Base-by-base conservation (phyloP, 2,888 invertebrate species). In the Andrena marginata region DNA sequence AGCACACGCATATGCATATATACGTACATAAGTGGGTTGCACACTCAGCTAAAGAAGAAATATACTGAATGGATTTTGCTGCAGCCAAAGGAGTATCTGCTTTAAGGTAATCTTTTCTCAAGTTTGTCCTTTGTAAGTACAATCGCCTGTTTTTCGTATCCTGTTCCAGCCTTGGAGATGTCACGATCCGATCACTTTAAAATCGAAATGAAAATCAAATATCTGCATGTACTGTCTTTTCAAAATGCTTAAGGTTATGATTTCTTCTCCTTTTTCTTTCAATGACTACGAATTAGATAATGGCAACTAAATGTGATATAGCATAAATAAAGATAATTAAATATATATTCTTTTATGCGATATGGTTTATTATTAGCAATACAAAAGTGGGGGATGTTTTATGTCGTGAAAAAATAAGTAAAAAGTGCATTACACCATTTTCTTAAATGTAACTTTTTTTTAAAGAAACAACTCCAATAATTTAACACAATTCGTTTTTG, bases 21-120 rank as follows among this genome's bases (percentile, higher is more conserved):
- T 33, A 33, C 16, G 26, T 49, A 10, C 35, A 20, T 16, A 42
- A 42, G 6, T 23, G 8, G 5, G 20, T 42, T 62, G 62, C 20
- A 54, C 8, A 62, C 13, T 62, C 29, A 23, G 13, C 49, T 10
- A 20, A 49, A 48, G n/a, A 60, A 20, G 60, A 60, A 59, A 16
- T 68, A 64, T 16, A 26, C 10, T 31, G 64, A 49, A 59, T 71
- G 23, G 56, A 33, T 33, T 59, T 59, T 33, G 20, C 23, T 13
- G 16, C 26, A 1, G 7, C 35, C 59, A 59, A 4, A 68, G 48
- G 72, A 60, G 33, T 65, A 77, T 77, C 72, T 64, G 26, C 77
- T 77, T 77, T 77, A 77, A 77, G 20, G 59, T 35, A 65, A 65
- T 72, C 77, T 56, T 65, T 71, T 35, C 64, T 49, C 64, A 65